Evolutionary conservation across 2,888 invertebrate genomes (phyloP).

Genomic region (Drosophila vallismaia): DNA sequence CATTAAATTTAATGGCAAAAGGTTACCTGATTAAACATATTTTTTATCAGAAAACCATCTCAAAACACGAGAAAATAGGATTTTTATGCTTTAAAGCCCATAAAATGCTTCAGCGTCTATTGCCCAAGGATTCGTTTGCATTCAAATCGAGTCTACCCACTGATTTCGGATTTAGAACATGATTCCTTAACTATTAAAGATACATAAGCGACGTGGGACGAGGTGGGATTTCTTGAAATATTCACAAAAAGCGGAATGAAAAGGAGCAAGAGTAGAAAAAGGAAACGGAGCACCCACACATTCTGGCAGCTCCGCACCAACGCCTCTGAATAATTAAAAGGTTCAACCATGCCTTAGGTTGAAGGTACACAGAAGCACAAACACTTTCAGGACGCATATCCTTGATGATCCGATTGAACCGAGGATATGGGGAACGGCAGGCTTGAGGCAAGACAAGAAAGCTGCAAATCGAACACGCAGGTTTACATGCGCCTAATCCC

Average conservation of each 20-base stretch:
- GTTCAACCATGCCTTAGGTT: not conserved
- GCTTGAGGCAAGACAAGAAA: slow-evolving; percentile 29
- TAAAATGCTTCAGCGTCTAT: not conserved
- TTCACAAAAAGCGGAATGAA: slow-evolving; percentile 9
- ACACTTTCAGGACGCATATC: slow-evolving; percentile 15
- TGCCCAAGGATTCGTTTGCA: slow-evolving; percentile 3
- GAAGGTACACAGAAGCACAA: slow-evolving; percentile 3
- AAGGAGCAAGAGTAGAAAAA: not conserved
- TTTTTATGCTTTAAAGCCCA: not conserved
- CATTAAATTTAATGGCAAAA: slow-evolving; percentile 11
- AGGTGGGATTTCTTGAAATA: slow-evolving; percentile 20
- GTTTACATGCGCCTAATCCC: slow-evolving; percentile 63
- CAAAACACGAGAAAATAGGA: not conserved
- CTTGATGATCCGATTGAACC: slow-evolving; percentile 39
- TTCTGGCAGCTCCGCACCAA: slow-evolving; percentile 26
- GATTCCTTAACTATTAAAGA: slow-evolving; percentile 27
- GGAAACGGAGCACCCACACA: not conserved
- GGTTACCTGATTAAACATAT: not conserved
- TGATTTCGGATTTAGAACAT: slow-evolving; percentile 37
- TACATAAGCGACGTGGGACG: slow-evolving; percentile 23
- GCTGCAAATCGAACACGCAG: slow-evolving; percentile 53
- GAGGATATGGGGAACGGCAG: slow-evolving; percentile 20
- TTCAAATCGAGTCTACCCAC: slow-evolving; percentile 17
- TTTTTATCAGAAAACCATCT: too few species aligned
- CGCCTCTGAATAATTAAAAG: slow-evolving; percentile 70